Evolutionary conservation across 2,797 vertebrate species (phyloP), one percentile per base, ranked within the genome.

Genomic region (Acrossocheilus wenchowensis): DNA sequence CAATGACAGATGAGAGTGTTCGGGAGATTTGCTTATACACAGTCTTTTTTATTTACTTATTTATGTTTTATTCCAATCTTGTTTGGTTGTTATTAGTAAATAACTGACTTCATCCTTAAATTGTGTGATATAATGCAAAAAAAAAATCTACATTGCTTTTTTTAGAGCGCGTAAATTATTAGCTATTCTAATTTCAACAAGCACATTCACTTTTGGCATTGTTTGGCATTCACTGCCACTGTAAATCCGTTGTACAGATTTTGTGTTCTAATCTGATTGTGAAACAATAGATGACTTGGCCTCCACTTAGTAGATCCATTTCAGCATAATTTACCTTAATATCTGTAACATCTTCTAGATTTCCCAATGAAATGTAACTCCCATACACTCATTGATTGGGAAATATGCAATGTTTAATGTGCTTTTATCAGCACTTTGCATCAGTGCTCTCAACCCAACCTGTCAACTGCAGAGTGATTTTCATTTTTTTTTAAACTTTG

Each of bases 391-490:
- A 78, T 48, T 71, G 69, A 69, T 78, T 26, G 81, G 66, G 19
- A 78, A 79, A 74, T 74, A 23, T 26, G n/a, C 45, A 57, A 50
- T 62, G 21, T 62, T 78, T 71, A 6, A 36, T 41, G 17, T 83
- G 30, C 45, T 68, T 86, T 86, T 74, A 79, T 41, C 75, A 60
- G 84, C 75, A 81, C 34, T 54, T 78, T 83, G 52, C 83, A 74
- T 90, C 88, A 86, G 85, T 82, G 87, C 78, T 75, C 88, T 87
- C 83, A 89, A 87, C 87, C 90, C 86, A 72, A 90, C 90, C 91
- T 92, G 90, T 93, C 84, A 87, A 87, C 89, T 89, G 89, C 91
- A 91, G 92, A 94, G 92, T 91, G 91, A 93, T 94, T 93, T 93
- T 91, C 26, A 88, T 69, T 89, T 88, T 90, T 36, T 94, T 88